Evolutionary conservation across 2,797 vertebrate genomes (phyloP).

Genomic region (Typhlichthys subterraneus): DNA sequence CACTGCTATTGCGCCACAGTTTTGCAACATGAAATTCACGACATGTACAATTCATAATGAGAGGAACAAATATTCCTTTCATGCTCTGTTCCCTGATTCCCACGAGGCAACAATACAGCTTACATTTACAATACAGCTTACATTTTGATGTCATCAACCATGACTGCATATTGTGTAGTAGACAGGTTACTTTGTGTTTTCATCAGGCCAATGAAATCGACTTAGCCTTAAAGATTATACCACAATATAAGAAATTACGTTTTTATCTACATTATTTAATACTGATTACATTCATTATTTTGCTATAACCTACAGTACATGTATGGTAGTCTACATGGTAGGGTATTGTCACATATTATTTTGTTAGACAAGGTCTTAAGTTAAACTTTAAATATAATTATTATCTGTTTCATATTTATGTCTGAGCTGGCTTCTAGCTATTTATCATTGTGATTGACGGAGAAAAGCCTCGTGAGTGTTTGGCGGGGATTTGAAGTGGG

Average conservation of each 20-base stretch:
- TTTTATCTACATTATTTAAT: no score
- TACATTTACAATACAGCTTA: slow-evolving; percentile 79
- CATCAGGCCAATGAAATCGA: slow-evolving; percentile 13
- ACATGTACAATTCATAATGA: slow-evolving; percentile 66
- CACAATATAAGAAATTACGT: no score
- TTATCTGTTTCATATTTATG: not conserved
- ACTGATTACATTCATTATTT: no score
- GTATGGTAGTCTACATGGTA: no score
- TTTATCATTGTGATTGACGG: slow-evolving; percentile 18
- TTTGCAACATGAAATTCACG: slow-evolving; percentile 43
- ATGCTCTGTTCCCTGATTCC: slow-evolving; percentile 44
- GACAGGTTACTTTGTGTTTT: slow-evolving; percentile 42
- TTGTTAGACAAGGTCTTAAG: no score
- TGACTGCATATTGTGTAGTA: slow-evolving; percentile 56
- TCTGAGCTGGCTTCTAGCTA: slow-evolving; percentile 5
- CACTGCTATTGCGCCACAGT: slow-evolving; percentile 13
- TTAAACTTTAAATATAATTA: no score
- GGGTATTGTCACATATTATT: no score
- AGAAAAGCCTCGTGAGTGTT: not conserved
- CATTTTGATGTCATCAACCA: slow-evolving; percentile 78
- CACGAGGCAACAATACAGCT: slow-evolving; percentile 69
- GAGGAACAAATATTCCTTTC: slow-evolving; percentile 77
- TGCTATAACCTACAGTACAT: no score
- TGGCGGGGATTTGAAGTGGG: slow-evolving; percentile 41
- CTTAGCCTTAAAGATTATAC: not conserved